Conservation (phyloP, 2,797 vertebrate species). For the Echeneis naucrates region DNA sequence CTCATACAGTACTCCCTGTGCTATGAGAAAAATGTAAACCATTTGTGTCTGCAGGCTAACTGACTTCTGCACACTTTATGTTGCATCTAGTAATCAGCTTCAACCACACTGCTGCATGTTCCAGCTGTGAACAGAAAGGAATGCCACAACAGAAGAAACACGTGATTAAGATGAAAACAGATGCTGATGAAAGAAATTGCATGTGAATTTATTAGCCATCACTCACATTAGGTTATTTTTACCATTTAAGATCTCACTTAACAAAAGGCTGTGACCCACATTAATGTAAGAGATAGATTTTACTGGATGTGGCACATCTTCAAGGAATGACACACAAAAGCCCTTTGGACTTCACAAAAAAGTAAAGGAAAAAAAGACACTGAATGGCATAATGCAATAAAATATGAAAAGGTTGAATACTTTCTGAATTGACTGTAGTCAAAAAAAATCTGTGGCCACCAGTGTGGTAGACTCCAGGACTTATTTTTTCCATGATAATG, state of each 20-base stretch:
- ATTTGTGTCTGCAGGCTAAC: constrained; percentile 42
- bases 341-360: no score
- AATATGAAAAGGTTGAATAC: no score
- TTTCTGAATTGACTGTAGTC: no score
- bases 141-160: constrained; percentile 2
- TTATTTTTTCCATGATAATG: no score
- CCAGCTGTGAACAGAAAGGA: constrained; percentile 4
- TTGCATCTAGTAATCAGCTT: constrained; percentile 6
- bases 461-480: no score
- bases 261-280: not conserved
- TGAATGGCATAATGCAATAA: no score
- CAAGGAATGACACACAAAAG: no score
- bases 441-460: no score
- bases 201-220: not conserved
- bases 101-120: constrained; percentile 6
- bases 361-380: no score
- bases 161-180: not conserved
- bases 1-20: constrained; percentile 26
- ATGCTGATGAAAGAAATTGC: not conserved
- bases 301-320: not conserved
- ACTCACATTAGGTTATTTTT: not conserved
- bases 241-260: constrained; percentile 1
- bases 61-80: constrained; percentile 24
- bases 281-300: not conserved
- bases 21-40: constrained; percentile 63